Conservation (phyloP, 2,888 invertebrate genomes). For the Galerucella nymphaeae region DNA sequence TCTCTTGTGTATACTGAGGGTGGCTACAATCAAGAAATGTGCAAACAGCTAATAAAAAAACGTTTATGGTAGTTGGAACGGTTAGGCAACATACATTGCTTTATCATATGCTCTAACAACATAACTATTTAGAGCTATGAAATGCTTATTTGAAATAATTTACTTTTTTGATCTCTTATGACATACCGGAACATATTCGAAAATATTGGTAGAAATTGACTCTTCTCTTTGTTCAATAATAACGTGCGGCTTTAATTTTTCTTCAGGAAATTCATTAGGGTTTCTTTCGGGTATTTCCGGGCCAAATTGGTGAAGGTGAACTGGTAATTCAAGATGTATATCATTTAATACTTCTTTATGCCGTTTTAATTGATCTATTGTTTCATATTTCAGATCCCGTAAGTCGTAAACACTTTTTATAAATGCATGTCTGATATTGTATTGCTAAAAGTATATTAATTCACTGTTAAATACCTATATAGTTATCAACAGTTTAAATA, state of each 20-base stretch:
- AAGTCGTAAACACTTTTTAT: conserved; percentile 65
- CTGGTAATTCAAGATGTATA: conserved; percentile 66
- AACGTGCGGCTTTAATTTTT: conserved; percentile 48
- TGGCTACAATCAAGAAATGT: conserved; percentile 37
- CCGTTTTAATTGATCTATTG: conserved; percentile 61
- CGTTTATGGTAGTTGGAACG: too few relatives aligned
- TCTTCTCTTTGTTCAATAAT: conserved; percentile 40
- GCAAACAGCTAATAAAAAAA: neutral
- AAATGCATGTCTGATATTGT: conserved; percentile 65
- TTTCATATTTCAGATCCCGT: conserved; percentile 63
- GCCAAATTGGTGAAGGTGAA: conserved; percentile 42
- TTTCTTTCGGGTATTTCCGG: conserved; percentile 49
- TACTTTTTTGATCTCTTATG: neutral
- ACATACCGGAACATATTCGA: conserved; percentile 18
- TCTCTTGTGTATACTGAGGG: conserved; percentile 43
- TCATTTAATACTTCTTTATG: conserved; percentile 62
- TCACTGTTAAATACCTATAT: neutral
- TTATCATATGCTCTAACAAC: too few relatives aligned
- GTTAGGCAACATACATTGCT: too few relatives aligned
- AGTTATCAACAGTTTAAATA: too few relatives aligned
- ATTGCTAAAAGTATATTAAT: conserved; percentile 61
- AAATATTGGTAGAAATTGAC: neutral
- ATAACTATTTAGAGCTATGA: too few relatives aligned
- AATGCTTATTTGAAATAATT: too few relatives aligned
- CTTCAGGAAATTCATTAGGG: conserved; percentile 54